Percentiles rank a stretch among this genome's conserved stretches.
Evolutionary conservation across 2,113 vertebrate genomes (phyloP).

Genomic region (Gadus macrocephalus): DNA sequence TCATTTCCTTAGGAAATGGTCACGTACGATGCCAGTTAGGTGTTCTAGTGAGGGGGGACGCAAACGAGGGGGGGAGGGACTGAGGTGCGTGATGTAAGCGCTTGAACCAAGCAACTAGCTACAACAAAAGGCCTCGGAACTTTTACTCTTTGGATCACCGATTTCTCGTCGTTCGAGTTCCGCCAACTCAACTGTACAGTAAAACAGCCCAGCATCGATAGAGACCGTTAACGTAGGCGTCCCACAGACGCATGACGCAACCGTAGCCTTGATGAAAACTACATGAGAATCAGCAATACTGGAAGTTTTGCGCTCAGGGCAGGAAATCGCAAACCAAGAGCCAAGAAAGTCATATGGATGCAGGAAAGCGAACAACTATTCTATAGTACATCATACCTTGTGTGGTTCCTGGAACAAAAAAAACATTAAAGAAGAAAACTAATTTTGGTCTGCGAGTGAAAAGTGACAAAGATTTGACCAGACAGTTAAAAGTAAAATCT

Average conservation of each 20-base stretch:
- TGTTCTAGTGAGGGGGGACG: slow-evolving; percentile 17
- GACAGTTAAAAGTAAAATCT: neutral
- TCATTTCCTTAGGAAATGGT: slow-evolving; percentile 60
- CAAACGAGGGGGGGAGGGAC: too few relatives aligned
- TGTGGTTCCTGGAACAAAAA: neutral
- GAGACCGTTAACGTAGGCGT: neutral
- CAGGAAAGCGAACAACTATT: slow-evolving; percentile 3
- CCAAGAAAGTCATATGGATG: neutral
- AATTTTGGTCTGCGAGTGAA: slow-evolving; percentile 47
- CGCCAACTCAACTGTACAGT: slow-evolving; percentile 52
- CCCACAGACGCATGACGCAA: too few relatives aligned
- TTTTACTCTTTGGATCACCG: slow-evolving; percentile 63
- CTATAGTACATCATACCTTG: neutral
- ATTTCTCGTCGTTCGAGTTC: slow-evolving; percentile 18
- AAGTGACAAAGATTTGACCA: slow-evolving; percentile 12
- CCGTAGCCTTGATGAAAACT: neutral
- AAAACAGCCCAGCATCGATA: slow-evolving; percentile 30
- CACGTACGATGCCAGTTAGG: slow-evolving; percentile 31
- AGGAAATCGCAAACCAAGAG: slow-evolving; percentile 8
- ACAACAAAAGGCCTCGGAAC: slow-evolving; percentile 63
- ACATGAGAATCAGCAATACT: neutral
- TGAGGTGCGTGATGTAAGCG: neutral
- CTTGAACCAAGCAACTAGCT: slow-evolving; percentile 18
- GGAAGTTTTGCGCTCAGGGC: slow-evolving; percentile 17
- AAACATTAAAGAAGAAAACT: slow-evolving; percentile 5